Evolutionary conservation across 2,888 invertebrate genomes (phyloP).

Genomic region (Xestia xanthographa): DNA sequence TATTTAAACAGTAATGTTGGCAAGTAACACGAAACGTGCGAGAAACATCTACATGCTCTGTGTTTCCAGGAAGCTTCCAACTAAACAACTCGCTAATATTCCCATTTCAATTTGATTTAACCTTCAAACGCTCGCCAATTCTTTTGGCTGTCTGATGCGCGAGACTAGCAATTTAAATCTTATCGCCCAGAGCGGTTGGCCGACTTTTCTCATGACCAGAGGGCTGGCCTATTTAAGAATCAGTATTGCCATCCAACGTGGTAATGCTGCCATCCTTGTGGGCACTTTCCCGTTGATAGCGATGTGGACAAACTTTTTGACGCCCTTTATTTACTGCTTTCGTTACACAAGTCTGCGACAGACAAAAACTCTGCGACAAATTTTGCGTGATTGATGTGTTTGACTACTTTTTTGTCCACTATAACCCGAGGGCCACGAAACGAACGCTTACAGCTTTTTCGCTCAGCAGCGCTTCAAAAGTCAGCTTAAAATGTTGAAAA

Average conservation of each 20-base stretch:
- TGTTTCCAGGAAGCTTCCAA: constrained; percentile 81
- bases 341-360: too few relatives aligned
- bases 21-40: constrained; percentile 75
- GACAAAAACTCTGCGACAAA: too few relatives aligned
- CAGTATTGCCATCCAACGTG: background rate
- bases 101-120: constrained; percentile 80
- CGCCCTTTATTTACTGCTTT: too few relatives aligned
- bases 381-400: too few relatives aligned
- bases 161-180: constrained; percentile 79
- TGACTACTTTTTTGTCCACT: too few relatives aligned
- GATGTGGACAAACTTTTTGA: too few relatives aligned
- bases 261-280: background rate
- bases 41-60: constrained; percentile 74
- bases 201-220: background rate
- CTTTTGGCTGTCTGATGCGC: constrained; percentile 75
- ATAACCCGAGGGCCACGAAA: too few relatives aligned
- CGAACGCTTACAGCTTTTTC: too few relatives aligned
- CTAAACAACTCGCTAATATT: constrained; percentile 72
- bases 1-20: constrained; percentile 79
- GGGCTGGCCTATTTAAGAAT: background rate
- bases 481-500: too few relatives aligned
- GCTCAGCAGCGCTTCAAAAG: too few relatives aligned
- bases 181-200: background rate
- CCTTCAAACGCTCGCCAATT: constrained; percentile 84
- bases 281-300: background rate